These are phyloP conservation scores for Pollachius pollachius DNA, from an alignment of 2,113 vertebrate genomes.

Conservation along the genomic window DNA sequence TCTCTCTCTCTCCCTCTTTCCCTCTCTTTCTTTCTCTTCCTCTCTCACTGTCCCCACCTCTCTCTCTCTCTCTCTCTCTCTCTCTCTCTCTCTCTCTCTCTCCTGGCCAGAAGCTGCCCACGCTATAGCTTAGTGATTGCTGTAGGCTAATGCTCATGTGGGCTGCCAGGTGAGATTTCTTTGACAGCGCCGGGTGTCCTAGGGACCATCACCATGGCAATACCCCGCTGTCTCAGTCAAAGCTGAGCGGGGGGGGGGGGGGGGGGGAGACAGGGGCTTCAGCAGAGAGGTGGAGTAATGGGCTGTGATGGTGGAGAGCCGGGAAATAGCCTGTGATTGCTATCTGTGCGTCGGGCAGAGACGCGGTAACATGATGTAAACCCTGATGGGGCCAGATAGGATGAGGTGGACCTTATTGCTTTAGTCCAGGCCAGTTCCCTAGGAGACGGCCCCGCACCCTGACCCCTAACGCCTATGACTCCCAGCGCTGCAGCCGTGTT, in stretches of 20 bases:
- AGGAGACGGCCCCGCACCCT: conserved; percentile 17
- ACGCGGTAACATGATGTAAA: conserved; percentile 44
- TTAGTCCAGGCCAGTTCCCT: conserved; percentile 16
- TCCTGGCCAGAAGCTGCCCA: conserved; percentile 20
- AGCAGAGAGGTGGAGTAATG: conserved; percentile 40
- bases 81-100: conserved; percentile 18
- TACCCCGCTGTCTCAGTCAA: conserved; percentile 35
- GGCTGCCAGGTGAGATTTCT: conserved; percentile 47
- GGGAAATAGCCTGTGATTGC: conserved; percentile 8
- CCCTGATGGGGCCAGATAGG: conserved; percentile 25
- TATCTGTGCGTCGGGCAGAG: conserved; percentile 44
- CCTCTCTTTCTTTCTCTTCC: too few relatives aligned
- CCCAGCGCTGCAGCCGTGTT: conserved; percentile 5
- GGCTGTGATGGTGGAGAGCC: conserved; percentile 32
- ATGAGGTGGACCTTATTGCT: conserved; percentile 34
- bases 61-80: too few relatives aligned
- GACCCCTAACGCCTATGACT: conserved; percentile 26
- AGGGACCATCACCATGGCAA: conserved; percentile 43
- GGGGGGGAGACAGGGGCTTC: conserved; percentile 9
- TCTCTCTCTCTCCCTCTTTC: too few relatives aligned
- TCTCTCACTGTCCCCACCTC: too few relatives aligned
- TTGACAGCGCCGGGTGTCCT: conserved; percentile 29
- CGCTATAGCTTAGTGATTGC: conserved; percentile 16
- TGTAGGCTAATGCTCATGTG: conserved; percentile 45
- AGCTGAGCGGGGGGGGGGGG: background rate